Evolutionary conservation across 2,113 vertebrate species (phyloP), one percentile per base, ranked within the genome.

Genomic region (Choloepus hoffmanni): DNA sequence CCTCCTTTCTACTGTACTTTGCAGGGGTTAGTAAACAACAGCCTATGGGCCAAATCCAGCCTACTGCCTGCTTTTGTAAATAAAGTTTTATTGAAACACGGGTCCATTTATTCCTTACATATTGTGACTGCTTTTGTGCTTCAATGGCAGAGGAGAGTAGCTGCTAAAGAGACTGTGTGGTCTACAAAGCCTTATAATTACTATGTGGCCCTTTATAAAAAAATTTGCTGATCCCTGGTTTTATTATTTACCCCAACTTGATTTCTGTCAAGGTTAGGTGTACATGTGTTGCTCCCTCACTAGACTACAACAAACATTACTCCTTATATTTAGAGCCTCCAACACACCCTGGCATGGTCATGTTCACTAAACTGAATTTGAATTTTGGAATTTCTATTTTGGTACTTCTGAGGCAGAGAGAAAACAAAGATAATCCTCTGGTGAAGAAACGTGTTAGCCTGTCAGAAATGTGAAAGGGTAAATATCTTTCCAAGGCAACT

Each of bases 311-410:
- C 2, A 76, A 78, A 40, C 16, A 89, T 43, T 65, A 65, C n/a
- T 60, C 60, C 85, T 85, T 45, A 83, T 16, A 85, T 24, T 55
- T 40, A 88, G 3, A 70, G 55, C 21, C 14, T 55, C 63, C 45
- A 65, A 53, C 12, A 36, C 11, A 73, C 24, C 6, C 62, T 24
- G 65, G 15, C 13, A 83, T 30, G 62, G 43, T 84, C 48, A 90
- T 78, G 33, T 85, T 26, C 67, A 15, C 21, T 85, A 89, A 95
- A 82, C 7, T 68, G 58, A 58, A 86, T 16, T 33, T 89, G 36
- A 82, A 90, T 74, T 92, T 63, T 84, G 72, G 21, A 73, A 70
- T 87, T 96, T 97, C 89, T 81, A 74, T 84, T 76, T 85, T 87
- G 45, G 65, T 70, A 86, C 58, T 95, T 88, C 45, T 87, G 62